Base-by-base conservation (phyloP, 2,888 invertebrate genomes). In the Cephus pulcher region DNA sequence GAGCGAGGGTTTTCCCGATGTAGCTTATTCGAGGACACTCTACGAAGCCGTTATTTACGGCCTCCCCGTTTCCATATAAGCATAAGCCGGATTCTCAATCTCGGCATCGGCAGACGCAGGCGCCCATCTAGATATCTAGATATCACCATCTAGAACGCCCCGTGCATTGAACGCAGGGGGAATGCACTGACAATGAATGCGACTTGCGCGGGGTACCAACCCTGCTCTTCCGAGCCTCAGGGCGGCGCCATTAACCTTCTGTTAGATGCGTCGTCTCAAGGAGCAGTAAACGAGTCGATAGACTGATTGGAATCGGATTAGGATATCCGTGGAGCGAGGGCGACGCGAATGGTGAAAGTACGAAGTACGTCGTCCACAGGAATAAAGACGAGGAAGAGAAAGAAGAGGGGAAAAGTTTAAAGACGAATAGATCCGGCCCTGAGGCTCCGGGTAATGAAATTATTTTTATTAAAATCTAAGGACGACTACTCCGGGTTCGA, bases 381-480 rank as follows among this genome's bases (percentile, higher is more conserved):
- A 12, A 12, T 32, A 34, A 71, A 12, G 15, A 71, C 32, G 71
- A 71, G 33, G 33, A 32, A 12, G 71, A 71, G 71, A 71, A 32
- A 15, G 34, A 71, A 71, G 12, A 71, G 33, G 32, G 12, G 32
- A 71, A 30, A 0, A 32, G 1, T 71, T 71, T 71, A 12, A 33
- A 71, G 35, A 23, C 9, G 34, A 35, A 68, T 86, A 86, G 85
- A 84, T 85, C 86, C 86, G 86, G 82, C 81, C 86, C 84, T 85
- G 87, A 82, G 78, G 78, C 83, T 82, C 80, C 83, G 91, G 88
- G 92, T 92, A 92, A 92, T 92, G 92, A 91, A 92, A 92, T 91
- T 89, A 92, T 93, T 93, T 93, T 93, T 93, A 92, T 92, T 90
- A 91, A 91, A 91, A 92, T 92, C 92, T 93, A 93, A 93, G 93